Conservation (phyloP, 2,797 vertebrate species). For the Streptopelia turtur region DNA sequence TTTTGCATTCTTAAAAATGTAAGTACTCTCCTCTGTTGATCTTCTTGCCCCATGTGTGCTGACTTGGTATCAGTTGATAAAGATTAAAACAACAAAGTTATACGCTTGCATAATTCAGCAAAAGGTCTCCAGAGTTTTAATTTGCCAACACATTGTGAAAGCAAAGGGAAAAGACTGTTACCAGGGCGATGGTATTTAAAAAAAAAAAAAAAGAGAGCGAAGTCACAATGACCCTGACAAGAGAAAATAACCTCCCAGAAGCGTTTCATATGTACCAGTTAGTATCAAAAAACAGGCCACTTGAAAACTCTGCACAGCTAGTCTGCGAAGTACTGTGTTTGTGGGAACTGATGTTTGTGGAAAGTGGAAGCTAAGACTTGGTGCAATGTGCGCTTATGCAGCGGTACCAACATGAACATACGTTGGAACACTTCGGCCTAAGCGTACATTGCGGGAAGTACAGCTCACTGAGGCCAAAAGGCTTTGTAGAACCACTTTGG, state of each 20-base stretch:
- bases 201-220: too few species aligned
- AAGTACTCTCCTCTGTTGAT: not conserved
- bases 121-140: not conserved
- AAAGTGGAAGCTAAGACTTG: not conserved
- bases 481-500: not conserved
- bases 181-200: not conserved
- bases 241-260: not conserved
- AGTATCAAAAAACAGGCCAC: not conserved
- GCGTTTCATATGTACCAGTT: not conserved
- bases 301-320: constrained; percentile 10
- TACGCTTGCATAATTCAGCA: not conserved
- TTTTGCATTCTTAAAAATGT: not conserved
- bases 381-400: not conserved
- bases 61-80: not conserved
- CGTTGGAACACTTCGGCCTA: not conserved
- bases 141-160: not conserved
- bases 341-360: not conserved
- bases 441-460: not conserved
- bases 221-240: constrained; percentile 26
- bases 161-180: not conserved
- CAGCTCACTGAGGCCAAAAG: not conserved
- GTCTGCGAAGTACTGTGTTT: not conserved
- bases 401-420: not conserved
- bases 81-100: not conserved
- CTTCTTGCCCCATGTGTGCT: not conserved